Conservation (phyloP, 2,888 invertebrate species). For the Emmelina monodactyla region DNA sequence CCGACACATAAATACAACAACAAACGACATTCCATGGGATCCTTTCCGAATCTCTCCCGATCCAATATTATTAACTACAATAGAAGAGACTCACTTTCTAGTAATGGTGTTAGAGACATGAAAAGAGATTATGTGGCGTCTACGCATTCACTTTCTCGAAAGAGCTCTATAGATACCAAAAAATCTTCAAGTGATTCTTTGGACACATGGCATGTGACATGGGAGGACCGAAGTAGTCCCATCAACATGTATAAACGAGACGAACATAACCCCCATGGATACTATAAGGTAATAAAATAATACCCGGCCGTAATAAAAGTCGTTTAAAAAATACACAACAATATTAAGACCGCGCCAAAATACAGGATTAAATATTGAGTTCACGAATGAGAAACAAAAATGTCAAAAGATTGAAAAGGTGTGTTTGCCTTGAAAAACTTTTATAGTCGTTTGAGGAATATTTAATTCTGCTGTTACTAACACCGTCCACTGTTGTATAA, state of each 20-base stretch:
- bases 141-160: slow-evolving; percentile 48
- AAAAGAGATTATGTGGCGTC: slow-evolving; percentile 63
- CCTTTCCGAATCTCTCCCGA: slow-evolving; percentile 44
- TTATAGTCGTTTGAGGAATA: too few species aligned
- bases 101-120: slow-evolving; percentile 50
- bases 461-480: too few species aligned
- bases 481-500: too few species aligned
- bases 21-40: slow-evolving; percentile 55
- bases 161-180: slow-evolving; percentile 57
- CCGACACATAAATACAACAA: slow-evolving; percentile 41
- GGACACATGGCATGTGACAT: slow-evolving; percentile 73
- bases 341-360: too few species aligned
- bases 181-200: slow-evolving; percentile 75
- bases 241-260: slow-evolving; percentile 67
- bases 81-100: slow-evolving; percentile 45
- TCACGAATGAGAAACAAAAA: too few species aligned
- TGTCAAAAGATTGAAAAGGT: too few species aligned
- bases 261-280: slow-evolving; percentile 45
- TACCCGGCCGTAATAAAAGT: too few species aligned
- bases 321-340: too few species aligned
- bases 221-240: slow-evolving; percentile 74
- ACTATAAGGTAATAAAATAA: slow-evolving; percentile 57
- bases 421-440: too few species aligned
- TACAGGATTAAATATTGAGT: too few species aligned
- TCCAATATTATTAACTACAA: slow-evolving; percentile 48